phyloP scores from a whole-genome alignment of 1,140 invertebrate genomes.

The Philotrypesis tridentata region DNA sequence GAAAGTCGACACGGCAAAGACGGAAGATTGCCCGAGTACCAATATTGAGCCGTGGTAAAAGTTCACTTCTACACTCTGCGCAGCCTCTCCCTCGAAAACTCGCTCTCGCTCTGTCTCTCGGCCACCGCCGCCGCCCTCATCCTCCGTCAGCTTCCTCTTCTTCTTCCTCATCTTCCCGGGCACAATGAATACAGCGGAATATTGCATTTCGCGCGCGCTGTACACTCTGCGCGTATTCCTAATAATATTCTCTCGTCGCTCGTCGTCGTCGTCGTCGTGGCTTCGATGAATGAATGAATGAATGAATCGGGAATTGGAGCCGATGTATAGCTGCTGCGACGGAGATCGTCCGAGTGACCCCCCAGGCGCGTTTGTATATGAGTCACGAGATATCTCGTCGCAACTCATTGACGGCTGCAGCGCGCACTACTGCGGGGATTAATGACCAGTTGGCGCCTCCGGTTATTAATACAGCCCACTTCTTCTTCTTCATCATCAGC shows the following conservation, averaged over 20 bases:
- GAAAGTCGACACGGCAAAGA: constrained; percentile 41
- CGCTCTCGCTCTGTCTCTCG: constrained; percentile 15
- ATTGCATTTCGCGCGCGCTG: constrained; percentile 56
- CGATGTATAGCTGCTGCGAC: no score
- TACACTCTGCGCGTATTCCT: background rate
- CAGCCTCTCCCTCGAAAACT: constrained; percentile 27
- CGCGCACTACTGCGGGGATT: no score
- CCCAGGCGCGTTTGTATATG: background rate
- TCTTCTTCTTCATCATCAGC: constrained; percentile 29
- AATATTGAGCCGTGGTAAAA: constrained; percentile 68
- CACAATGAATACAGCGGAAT: constrained; percentile 61
- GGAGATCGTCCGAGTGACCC: background rate
- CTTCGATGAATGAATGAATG: constrained; percentile 4
- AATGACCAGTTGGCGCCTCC: constrained; percentile 35
- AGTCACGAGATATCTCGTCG: background rate
- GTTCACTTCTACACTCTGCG: constrained; percentile 54
- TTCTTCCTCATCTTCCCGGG: constrained; percentile 51
- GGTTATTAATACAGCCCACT: constrained; percentile 55
- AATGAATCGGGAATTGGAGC: constrained; percentile 12
- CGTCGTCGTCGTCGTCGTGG: background rate
- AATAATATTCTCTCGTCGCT: no score
- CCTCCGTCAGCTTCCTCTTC: constrained; percentile 47
- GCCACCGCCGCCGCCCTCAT: constrained; percentile 38
- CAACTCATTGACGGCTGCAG: background rate
- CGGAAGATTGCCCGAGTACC: constrained; percentile 56